These are phyloP conservation scores for Dichetophora obliterata DNA, from an alignment of 2,888 invertebrate genomes.

Conservation along the genomic window DNA sequence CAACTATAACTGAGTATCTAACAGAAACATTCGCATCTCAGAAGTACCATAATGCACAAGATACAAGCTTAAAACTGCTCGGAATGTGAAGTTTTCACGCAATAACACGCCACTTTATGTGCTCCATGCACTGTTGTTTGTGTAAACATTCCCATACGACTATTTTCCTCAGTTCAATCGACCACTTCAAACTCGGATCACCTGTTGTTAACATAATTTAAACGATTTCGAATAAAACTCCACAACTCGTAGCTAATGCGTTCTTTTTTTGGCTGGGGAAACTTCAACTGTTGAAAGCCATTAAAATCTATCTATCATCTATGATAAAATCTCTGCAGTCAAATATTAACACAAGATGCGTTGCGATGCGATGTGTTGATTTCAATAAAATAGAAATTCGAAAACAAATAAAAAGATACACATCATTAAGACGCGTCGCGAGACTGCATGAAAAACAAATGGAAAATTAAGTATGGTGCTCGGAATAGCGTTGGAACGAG, in stretches of 20 bases:
- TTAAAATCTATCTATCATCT: slow-evolving; percentile 57
- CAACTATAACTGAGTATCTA: background rate
- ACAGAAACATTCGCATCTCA: background rate
- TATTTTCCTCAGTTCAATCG: background rate
- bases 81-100: slow-evolving; percentile 6
- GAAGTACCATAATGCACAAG: background rate
- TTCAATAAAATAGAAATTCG: slow-evolving; percentile 29
- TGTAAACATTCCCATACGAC: slow-evolving; percentile 4
- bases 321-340: slow-evolving; percentile 63
- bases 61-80: background rate
- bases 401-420: slow-evolving; percentile 34
- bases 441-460: background rate
- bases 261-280: slow-evolving; percentile 12
- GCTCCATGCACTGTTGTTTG: background rate
- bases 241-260: slow-evolving; percentile 11
- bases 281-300: slow-evolving; percentile 31
- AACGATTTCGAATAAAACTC: background rate
- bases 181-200: background rate
- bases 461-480: slow-evolving; percentile 13
- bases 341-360: slow-evolving; percentile 57
- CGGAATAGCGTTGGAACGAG: background rate
- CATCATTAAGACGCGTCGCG: slow-evolving; percentile 29
- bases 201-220: slow-evolving; percentile 27
- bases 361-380: slow-evolving; percentile 22
- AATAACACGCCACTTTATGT: slow-evolving; percentile 15